Evolutionary conservation across 2,113 vertebrate genomes (phyloP).

Genomic region (Trichomycterus rosablanca): DNA sequence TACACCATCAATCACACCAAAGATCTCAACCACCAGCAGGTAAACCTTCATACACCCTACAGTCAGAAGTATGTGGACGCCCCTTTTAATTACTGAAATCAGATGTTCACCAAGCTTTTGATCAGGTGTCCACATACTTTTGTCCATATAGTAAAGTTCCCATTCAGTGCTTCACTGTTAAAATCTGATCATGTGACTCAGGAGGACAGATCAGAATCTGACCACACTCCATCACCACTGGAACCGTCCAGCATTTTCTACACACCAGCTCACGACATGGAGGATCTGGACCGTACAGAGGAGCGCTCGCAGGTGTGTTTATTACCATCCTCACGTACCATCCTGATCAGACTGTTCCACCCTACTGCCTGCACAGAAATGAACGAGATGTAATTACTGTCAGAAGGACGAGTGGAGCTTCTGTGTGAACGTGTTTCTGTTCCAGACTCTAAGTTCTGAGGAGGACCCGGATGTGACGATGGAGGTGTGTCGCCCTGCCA

Average conservation of each 20-base stretch:
- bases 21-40: too few relatives aligned
- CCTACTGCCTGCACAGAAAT: too few relatives aligned
- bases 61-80: too few relatives aligned
- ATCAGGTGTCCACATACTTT: too few relatives aligned
- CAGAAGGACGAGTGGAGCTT: not conserved
- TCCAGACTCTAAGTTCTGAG: slow-evolving; percentile 42
- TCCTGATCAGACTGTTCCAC: too few relatives aligned
- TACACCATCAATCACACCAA: slow-evolving; percentile 34
- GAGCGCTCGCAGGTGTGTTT: slow-evolving; percentile 25
- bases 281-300: not conserved
- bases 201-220: slow-evolving; percentile 20
- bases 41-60: too few relatives aligned
- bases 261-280: slow-evolving; percentile 29
- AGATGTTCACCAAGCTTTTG: too few relatives aligned
- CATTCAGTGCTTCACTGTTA: too few relatives aligned
- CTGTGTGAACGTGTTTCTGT: not conserved
- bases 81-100: too few relatives aligned
- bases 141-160: too few relatives aligned
- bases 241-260: slow-evolving; percentile 40
- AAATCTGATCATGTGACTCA: too few relatives aligned
- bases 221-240: slow-evolving; percentile 10
- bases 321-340: not conserved
- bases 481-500: slow-evolving; percentile 39
- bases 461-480: slow-evolving; percentile 42
- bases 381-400: too few relatives aligned